Percentiles rank a stretch among this genome's conserved stretches.
Evolutionary conservation across 2,113 vertebrate species (phyloP).

Genomic region (Tauraco erythrolophus): DNA sequence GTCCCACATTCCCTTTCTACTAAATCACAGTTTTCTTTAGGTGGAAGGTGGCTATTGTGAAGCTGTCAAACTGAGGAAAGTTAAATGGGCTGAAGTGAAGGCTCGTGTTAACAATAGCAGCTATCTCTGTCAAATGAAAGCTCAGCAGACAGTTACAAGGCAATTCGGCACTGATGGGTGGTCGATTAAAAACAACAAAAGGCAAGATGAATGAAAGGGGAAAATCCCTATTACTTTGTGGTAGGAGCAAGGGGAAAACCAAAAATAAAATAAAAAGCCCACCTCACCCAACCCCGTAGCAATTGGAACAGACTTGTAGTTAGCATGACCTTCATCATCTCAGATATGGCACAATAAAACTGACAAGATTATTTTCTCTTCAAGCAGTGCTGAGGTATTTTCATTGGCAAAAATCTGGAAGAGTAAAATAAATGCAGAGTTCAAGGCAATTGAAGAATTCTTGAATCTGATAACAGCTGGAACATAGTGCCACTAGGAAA

Average conservation of each 20-base stretch:
- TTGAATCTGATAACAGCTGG: conserved; percentile 30
- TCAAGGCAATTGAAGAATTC: conserved; percentile 44
- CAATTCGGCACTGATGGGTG: conserved; percentile 75
- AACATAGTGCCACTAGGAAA: conserved; percentile 34
- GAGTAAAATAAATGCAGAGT: conserved; percentile 45
- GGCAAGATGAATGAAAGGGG: conserved; percentile 65
- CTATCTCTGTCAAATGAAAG: conserved; percentile 78
- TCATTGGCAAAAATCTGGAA: conserved; percentile 17
- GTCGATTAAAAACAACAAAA: conserved; percentile 77
- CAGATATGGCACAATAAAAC: conserved; percentile 45
- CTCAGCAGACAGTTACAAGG: conserved; percentile 75
- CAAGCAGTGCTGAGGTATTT: conserved; percentile 31
- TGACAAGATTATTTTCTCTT: conserved; percentile 46
- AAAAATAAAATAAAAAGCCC: conserved; percentile 64
- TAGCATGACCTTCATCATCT: conserved; percentile 56
- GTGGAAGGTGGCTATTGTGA: conserved; percentile 79
- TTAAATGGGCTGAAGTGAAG: conserved; percentile 77
- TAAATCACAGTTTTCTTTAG: conserved; percentile 79
- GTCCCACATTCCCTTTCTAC: conserved; percentile 77
- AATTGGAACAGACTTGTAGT: conserved; percentile 30
- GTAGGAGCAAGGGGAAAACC: conserved; percentile 18
- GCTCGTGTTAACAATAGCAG: conserved; percentile 75
- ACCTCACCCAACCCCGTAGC: conserved; percentile 31
- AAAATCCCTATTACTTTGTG: conserved; percentile 51
- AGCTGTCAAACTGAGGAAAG: conserved; percentile 78